Conservation (phyloP, 2,797 vertebrate species). For the Sebastolobus alascanus region DNA sequence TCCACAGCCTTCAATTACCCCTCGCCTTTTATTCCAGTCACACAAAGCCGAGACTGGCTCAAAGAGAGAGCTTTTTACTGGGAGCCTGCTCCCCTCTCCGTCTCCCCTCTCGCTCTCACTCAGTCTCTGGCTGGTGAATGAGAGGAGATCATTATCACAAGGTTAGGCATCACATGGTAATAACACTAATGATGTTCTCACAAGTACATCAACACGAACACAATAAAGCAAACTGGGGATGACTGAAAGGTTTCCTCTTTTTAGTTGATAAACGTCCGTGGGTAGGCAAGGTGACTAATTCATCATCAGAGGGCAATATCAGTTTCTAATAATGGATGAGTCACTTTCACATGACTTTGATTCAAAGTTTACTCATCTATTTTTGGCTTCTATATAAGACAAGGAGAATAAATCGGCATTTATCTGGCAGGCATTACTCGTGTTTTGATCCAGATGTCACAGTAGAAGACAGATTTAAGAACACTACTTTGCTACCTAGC, state of each 20-base stretch:
- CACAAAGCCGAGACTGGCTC: slow-evolving; percentile 79
- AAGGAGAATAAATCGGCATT: not conserved
- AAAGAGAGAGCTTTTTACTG: slow-evolving; percentile 76
- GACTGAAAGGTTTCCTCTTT: slow-evolving; percentile 58
- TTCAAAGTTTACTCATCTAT: slow-evolving; percentile 26
- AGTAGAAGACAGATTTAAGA: not conserved
- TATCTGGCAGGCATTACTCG: not conserved
- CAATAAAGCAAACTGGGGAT: slow-evolving; percentile 43
- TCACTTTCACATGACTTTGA: slow-evolving; percentile 50
- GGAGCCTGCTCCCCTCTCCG: slow-evolving; percentile 14
- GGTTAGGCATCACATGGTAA: slow-evolving; percentile 70
- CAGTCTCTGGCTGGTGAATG: slow-evolving; percentile 61
- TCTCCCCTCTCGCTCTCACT: slow-evolving; percentile 16
- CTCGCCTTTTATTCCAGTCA: slow-evolving; percentile 77
- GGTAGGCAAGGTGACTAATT: slow-evolving; percentile 35
- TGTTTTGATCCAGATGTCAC: not conserved
- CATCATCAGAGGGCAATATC: slow-evolving; percentile 28
- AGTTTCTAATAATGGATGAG: slow-evolving; percentile 44
- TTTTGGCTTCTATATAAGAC: not conserved
- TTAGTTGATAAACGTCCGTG: slow-evolving; percentile 46
- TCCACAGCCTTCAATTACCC: slow-evolving; percentile 82
- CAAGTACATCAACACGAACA: slow-evolving; percentile 62
- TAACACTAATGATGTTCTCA: slow-evolving; percentile 72
- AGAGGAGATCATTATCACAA: slow-evolving; percentile 76
- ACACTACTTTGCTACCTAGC: too few relatives aligned